These are phyloP conservation scores for Smithornis capensis DNA, from an alignment of 2,113 vertebrate genomes.

Conservation along the genomic window DNA sequence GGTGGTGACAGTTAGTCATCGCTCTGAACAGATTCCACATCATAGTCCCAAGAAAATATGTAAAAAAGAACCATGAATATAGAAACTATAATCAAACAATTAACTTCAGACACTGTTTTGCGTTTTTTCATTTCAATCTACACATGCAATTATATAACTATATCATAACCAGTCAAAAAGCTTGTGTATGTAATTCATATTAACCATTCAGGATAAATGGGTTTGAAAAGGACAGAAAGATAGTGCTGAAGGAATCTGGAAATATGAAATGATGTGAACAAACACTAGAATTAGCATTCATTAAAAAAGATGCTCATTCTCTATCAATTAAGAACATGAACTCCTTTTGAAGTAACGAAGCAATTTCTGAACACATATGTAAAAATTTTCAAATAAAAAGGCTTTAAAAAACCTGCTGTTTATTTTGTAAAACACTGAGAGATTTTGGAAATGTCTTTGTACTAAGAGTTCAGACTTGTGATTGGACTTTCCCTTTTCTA, in stretches of 20 bases:
- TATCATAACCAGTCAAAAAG: background rate
- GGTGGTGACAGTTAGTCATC: background rate
- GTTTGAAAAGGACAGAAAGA: background rate
- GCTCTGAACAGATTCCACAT: background rate
- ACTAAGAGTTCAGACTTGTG: background rate
- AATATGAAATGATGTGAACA: background rate
- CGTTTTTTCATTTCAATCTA: background rate
- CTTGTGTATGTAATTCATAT: background rate
- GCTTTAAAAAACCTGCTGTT: background rate
- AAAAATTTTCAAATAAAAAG: background rate
- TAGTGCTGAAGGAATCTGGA: background rate
- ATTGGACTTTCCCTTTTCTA: background rate
- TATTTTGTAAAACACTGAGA: background rate
- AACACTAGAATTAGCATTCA: background rate
- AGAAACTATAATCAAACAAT: background rate
- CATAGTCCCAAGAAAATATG: background rate
- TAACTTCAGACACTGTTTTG: background rate
- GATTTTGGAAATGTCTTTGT: background rate
- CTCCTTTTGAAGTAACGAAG: background rate
- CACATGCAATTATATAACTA: background rate
- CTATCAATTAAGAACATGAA: background rate
- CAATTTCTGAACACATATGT: background rate
- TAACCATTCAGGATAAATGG: background rate
- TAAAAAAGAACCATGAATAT: background rate
- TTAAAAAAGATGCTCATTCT: background rate